These are phyloP conservation scores for Lochmaea capreae DNA, from an alignment of 2,888 invertebrate genomes.

Conservation along the genomic window DNA sequence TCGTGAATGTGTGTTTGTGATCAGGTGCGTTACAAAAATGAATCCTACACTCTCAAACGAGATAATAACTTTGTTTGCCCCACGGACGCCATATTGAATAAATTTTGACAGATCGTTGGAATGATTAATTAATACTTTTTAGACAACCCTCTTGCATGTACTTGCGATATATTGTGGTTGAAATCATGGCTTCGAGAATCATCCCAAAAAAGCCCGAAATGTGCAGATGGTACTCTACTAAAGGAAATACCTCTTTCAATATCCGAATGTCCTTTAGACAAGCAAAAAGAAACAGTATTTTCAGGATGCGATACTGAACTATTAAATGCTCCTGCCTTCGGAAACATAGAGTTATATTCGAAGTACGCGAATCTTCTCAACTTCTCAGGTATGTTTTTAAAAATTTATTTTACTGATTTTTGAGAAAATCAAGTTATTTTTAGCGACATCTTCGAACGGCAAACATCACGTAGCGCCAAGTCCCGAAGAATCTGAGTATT, in stretches of 20 bases:
- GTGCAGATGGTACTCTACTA: constrained; percentile 82
- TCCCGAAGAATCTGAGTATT: constrained; percentile 83
- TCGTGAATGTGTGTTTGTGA: too few relatives aligned
- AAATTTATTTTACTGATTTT: neutral
- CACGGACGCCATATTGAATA: too few relatives aligned
- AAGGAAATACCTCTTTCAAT: constrained; percentile 78
- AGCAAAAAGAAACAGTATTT: constrained; percentile 69
- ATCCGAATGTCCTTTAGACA: constrained; percentile 72
- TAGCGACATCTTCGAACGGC: constrained; percentile 52
- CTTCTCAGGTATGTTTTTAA: constrained; percentile 67
- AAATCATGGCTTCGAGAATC: constrained; percentile 85
- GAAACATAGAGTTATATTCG: constrained; percentile 16
- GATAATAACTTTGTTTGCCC: too few relatives aligned
- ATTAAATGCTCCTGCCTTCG: constrained; percentile 58
- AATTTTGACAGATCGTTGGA: too few relatives aligned
- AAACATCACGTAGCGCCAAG: constrained; percentile 70
- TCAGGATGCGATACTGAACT: constrained; percentile 80
- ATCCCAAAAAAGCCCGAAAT: constrained; percentile 79
- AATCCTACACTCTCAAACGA: too few relatives aligned
- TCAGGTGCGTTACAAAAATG: too few relatives aligned
- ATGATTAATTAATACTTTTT: too few relatives aligned
- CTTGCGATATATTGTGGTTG: constrained; percentile 86
- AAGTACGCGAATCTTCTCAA: constrained; percentile 61
- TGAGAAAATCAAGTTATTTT: neutral
- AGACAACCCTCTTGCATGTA: constrained; percentile 88